Evolutionary conservation across 2,113 vertebrate genomes (phyloP).

Genomic region (Pedetes capensis): DNA sequence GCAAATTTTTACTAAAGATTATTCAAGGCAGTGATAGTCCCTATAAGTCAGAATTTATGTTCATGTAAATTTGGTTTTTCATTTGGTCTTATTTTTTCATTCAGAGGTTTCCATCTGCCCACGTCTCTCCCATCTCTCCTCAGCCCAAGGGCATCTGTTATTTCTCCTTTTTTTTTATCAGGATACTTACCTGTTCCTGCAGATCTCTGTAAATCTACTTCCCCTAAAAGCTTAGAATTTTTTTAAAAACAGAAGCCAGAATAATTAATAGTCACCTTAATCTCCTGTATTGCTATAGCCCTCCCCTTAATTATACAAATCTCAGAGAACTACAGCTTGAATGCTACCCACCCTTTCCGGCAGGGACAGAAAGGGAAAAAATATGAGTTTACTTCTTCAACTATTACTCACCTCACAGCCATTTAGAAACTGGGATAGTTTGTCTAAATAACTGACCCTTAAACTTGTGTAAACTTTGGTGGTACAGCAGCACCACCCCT

Average conservation of each 20-base stretch:
- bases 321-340: not conserved
- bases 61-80: not conserved
- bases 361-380: not conserved
- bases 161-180: not conserved
- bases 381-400: not conserved
- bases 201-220: not conserved
- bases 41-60: not conserved
- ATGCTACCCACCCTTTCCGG: not conserved
- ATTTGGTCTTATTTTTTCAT: not conserved
- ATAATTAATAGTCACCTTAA: not conserved
- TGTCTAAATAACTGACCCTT: not conserved
- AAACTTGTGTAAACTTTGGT: not conserved
- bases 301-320: not conserved
- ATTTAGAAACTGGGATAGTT: not conserved
- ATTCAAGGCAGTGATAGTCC: too few relatives aligned
- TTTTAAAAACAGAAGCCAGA: slow-evolving; percentile 29
- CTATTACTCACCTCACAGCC: not conserved
- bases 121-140: not conserved
- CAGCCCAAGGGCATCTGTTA: not conserved
- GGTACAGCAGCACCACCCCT: not conserved
- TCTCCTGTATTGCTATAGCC: not conserved
- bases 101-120: not conserved
- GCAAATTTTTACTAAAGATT: too few relatives aligned
- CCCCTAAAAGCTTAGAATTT: not conserved
- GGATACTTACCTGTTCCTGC: not conserved